Conservation (phyloP, 2,888 invertebrate genomes). For the Thecocarcelia acutangulata region DNA sequence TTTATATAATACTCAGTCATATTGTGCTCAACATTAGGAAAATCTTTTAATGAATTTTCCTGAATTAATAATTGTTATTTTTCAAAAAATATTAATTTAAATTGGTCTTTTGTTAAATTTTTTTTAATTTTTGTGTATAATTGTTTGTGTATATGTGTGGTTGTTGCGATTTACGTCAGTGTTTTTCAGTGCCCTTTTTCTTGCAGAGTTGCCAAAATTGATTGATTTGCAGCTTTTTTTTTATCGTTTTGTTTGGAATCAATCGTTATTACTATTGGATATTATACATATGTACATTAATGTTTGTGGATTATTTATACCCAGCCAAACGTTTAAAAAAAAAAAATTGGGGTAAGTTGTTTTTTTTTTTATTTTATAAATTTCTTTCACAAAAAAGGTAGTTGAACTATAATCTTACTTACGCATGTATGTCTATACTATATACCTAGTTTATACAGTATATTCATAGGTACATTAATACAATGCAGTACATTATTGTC, state of each 20-base stretch:
- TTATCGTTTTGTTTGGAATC: slow-evolving; percentile 33
- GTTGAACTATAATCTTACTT: background rate
- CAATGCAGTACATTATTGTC: too few species aligned
- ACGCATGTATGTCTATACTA: background rate
- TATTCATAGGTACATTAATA: too few species aligned
- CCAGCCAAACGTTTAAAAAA: background rate
- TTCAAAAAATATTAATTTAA: too few species aligned
- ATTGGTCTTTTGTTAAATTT: background rate
- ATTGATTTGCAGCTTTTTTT: slow-evolving; percentile 31
- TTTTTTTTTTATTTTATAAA: background rate
- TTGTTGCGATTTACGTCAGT: slow-evolving; percentile 46
- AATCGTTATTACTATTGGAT: slow-evolving; percentile 33
- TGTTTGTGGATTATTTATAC: slow-evolving; percentile 46
- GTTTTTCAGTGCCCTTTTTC: slow-evolving; percentile 17
- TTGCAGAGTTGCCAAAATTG: slow-evolving; percentile 59
- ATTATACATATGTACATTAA: slow-evolving; percentile 14
- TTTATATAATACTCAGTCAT: slow-evolving; percentile 12
- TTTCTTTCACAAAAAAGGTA: background rate
- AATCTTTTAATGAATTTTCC: background rate
- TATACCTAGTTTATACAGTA: too few species aligned
- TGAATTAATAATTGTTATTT: background rate
- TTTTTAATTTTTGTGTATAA: background rate
- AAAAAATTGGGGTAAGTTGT: slow-evolving; percentile 31
- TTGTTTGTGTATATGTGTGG: background rate
- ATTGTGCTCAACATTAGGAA: background rate